A percentile compares a stretch with the other conserved stretches of the same genome.
These are phyloP conservation scores for Brachyhypopomus occidentalis DNA, from an alignment of 2,113 vertebrate species.

Conservation along the genomic window DNA sequence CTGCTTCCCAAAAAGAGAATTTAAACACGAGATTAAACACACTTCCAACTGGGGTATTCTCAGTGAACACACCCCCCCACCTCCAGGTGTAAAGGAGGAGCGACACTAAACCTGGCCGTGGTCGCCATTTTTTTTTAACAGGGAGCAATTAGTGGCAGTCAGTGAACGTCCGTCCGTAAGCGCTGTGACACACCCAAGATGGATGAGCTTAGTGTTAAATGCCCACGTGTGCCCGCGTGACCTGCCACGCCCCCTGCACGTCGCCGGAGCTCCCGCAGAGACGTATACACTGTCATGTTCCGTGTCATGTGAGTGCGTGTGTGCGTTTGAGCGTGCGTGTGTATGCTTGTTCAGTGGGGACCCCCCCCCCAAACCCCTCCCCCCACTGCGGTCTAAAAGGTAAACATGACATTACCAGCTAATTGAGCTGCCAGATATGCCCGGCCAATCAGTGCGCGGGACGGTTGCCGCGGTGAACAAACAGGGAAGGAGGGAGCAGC, in stretches of 20 bases:
- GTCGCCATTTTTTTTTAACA: too few relatives aligned
- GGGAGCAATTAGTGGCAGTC: not conserved
- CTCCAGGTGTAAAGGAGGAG: not conserved
- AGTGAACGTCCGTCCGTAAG: not conserved
- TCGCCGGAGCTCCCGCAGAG: not conserved
- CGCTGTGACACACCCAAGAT: not conserved
- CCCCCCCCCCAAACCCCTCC: constrained; percentile 43
- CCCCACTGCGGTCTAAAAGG: constrained; percentile 49
- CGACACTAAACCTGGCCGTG: not conserved
- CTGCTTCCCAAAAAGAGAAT: not conserved
- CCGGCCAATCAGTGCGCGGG: constrained; percentile 44
- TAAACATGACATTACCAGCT: constrained; percentile 58
- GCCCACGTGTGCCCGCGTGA: too few relatives aligned
- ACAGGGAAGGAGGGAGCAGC: constrained; percentile 50
- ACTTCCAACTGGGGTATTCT: not conserved
- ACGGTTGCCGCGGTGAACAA: constrained; percentile 51
- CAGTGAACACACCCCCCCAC: not conserved
- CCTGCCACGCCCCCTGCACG: not conserved
- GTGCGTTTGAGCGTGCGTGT: constrained; percentile 25
- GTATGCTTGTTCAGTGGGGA: constrained; percentile 39
- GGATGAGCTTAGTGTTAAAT: not conserved
- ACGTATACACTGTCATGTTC: not conserved
- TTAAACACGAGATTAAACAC: not conserved
- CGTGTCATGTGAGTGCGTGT: constrained; percentile 11
- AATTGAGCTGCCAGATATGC: constrained; percentile 57